phyloP scores from a whole-genome alignment of 2,113 vertebrate genomes.

The Amphilophus citrinellus region DNA sequence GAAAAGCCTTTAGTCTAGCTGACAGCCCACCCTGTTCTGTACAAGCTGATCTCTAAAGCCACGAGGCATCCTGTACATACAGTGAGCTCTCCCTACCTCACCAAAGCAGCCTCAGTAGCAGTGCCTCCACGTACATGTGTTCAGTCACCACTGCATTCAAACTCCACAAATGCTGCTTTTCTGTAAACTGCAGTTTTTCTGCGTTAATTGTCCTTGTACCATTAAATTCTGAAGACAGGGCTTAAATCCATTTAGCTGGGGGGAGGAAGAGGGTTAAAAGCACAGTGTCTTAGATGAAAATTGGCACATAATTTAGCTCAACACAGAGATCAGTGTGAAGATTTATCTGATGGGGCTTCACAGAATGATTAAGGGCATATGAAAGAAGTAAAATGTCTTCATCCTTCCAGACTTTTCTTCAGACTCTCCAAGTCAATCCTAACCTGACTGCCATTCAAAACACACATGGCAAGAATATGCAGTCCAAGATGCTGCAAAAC shows the following conservation, averaged over 20 bases:
- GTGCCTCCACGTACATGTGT: neutral
- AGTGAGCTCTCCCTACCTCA: slow-evolving; percentile 10
- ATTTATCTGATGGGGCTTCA: neutral
- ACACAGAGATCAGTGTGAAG: neutral
- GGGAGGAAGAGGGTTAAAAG: accelerated
- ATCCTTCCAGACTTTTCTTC: neutral
- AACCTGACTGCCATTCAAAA: neutral
- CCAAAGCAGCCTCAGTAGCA: neutral
- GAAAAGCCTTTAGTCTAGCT: slow-evolving; percentile 22
- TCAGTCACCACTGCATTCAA: neutral
- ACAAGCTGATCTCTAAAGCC: slow-evolving; percentile 35
- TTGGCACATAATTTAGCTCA: neutral
- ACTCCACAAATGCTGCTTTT: neutral
- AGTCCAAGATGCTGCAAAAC: neutral
- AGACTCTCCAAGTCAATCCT: neutral
- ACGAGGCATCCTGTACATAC: neutral
- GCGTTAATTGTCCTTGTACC: neutral
- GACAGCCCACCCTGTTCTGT: slow-evolving; percentile 42
- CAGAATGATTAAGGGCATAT: neutral
- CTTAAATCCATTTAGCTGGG: neutral
- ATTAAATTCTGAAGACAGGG: neutral
- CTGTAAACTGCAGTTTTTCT: neutral
- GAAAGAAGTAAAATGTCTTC: neutral
- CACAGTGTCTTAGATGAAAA: neutral
- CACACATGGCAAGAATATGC: neutral